Evolutionary conservation across 1,140 invertebrate species (phyloP).

Genomic region (Aphelinus certus): DNA sequence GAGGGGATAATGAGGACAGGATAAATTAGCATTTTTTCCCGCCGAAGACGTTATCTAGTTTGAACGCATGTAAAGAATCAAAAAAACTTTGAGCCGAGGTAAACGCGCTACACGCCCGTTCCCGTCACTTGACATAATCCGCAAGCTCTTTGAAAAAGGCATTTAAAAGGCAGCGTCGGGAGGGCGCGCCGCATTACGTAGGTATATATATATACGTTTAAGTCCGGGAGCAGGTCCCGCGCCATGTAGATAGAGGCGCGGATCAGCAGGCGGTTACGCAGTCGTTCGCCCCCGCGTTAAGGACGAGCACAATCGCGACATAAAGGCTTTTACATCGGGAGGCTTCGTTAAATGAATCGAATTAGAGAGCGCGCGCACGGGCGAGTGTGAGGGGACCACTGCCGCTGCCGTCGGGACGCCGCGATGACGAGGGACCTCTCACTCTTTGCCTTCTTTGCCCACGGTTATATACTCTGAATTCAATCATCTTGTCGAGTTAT

Average conservation of each 20-base stretch:
- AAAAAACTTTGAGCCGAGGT: neutral
- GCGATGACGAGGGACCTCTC: constrained; percentile 34
- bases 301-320: constrained; percentile 30
- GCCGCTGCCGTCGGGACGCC: constrained; percentile 44
- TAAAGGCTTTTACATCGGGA: constrained; percentile 37
- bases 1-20: too few relatives aligned
- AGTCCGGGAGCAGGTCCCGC: neutral
- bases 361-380: constrained; percentile 40
- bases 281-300: constrained; percentile 32
- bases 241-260: neutral
- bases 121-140: too few relatives aligned
- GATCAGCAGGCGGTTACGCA: constrained; percentile 14
- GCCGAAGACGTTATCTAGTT: too few relatives aligned
- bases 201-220: neutral
- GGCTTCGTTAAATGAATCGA: constrained; percentile 53
- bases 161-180: neutral
- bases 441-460: constrained; percentile 13
- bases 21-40: too few relatives aligned
- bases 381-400: constrained; percentile 38
- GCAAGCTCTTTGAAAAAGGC: neutral
- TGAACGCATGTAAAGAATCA: neutral
- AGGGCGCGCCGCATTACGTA: constrained; percentile 8
- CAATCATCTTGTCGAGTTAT: constrained; percentile 23
- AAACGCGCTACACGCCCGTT: too few relatives aligned
- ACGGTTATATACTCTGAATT: constrained; percentile 5